Conservation (phyloP, 1,140 invertebrate species). For the Aricia agestis region DNA sequence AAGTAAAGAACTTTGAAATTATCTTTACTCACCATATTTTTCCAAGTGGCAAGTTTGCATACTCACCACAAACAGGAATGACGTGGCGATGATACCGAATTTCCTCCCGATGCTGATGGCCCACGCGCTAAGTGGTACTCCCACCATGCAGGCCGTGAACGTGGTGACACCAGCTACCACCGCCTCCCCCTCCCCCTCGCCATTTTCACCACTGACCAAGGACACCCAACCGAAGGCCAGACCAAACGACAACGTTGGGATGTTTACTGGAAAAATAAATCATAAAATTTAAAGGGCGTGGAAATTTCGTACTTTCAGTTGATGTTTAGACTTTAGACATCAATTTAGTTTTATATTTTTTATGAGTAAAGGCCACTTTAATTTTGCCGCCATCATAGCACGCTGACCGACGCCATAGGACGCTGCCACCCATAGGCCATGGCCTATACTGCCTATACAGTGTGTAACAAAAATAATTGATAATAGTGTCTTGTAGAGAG, state of each 20-base stretch:
- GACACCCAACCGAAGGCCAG: conserved; percentile 55
- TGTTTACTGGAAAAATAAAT: conserved; percentile 39
- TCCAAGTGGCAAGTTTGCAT: not conserved
- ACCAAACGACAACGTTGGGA: conserved; percentile 51
- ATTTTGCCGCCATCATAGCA: no score
- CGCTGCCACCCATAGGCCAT: no score
- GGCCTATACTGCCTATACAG: no score
- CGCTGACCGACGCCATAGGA: no score
- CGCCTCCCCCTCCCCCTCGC: conserved; percentile 21
- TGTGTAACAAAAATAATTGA: no score
- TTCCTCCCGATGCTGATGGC: conserved; percentile 44
- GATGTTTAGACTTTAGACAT: no score
- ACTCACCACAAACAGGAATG: conserved; percentile 41
- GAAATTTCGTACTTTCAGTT: no score
- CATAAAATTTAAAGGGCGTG: not conserved
- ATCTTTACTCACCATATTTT: no score
- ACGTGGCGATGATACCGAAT: conserved; percentile 42
- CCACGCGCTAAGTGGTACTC: conserved; percentile 47
- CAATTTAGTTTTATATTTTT: not conserved
- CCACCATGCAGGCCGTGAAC: conserved; percentile 40
- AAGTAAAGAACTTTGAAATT: no score
- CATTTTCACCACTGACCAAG: conserved; percentile 42
- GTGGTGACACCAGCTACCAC: conserved; percentile 45
- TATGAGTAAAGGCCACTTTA: no score
- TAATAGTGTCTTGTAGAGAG: no score